Evolutionary conservation across 2,888 invertebrate genomes (phyloP).

Genomic region (Diploptera punctata): DNA sequence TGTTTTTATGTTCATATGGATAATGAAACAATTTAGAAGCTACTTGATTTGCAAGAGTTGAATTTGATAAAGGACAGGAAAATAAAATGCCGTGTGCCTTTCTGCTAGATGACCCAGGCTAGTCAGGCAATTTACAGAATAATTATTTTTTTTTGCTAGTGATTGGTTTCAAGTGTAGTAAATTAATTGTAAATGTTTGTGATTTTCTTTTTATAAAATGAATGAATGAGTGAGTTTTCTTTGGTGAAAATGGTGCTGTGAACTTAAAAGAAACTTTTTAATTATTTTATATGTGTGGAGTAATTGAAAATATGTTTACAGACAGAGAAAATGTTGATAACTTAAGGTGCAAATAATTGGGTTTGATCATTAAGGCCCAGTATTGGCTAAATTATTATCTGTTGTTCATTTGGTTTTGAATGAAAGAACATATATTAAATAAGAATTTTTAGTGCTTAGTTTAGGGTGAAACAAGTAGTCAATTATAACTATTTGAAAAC

Average conservation of each 20-base stretch:
- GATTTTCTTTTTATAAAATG: slow-evolving; percentile 4
- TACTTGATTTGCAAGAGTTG: no score
- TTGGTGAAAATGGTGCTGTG: slow-evolving; percentile 32
- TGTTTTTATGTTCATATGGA: not conserved
- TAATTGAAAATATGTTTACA: not conserved
- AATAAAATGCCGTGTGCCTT: slow-evolving; percentile 30
- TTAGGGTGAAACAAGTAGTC: no score
- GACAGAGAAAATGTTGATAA: not conserved
- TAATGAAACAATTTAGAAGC: not conserved
- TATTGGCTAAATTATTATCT: not conserved
- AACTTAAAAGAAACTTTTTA: slow-evolving; percentile 18
- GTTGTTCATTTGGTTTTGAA: no score
- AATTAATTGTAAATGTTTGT: slow-evolving; percentile 13
- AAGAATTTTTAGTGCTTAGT: no score
- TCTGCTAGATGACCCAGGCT: slow-evolving; percentile 29
- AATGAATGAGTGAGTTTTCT: slow-evolving; percentile 11
- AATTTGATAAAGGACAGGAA: slow-evolving; percentile 21
- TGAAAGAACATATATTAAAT: no score
- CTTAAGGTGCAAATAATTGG: not conserved
- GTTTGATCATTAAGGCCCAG: not conserved
- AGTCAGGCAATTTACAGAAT: slow-evolving; percentile 30
- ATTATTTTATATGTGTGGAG: slow-evolving; percentile 1
- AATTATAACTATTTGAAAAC: no score
- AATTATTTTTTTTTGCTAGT: not conserved
- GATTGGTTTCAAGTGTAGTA: not conserved